Conservation (phyloP, 2,113 vertebrate species). For the Campylorhamphus procurvoides region DNA sequence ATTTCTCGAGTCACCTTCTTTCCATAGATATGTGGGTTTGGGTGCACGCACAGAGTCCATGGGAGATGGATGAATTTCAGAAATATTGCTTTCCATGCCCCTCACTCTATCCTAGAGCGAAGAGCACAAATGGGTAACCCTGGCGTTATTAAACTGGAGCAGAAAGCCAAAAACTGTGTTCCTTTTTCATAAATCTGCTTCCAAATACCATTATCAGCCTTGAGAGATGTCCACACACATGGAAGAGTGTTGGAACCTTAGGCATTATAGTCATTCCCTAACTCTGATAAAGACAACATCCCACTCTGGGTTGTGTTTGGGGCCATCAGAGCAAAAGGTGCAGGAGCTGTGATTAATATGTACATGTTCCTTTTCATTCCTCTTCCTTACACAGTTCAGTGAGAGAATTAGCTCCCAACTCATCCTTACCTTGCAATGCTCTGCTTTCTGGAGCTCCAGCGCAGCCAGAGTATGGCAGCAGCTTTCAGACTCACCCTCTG, state of each 20-base stretch:
- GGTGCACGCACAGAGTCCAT: not conserved
- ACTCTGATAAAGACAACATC: not conserved
- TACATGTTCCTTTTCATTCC: not conserved
- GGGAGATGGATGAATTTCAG: not conserved
- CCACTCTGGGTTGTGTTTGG: not conserved
- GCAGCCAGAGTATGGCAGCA: not conserved
- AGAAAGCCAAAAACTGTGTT: not conserved
- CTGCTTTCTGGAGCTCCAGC: not conserved
- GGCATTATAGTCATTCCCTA: not conserved
- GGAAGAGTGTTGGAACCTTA: not conserved
- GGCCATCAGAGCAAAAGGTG: not conserved
- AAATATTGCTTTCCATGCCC: not conserved
- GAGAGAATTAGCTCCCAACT: not conserved
- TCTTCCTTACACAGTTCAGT: not conserved
- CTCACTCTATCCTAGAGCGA: not conserved
- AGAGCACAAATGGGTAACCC: not conserved
- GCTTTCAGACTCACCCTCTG: not conserved
- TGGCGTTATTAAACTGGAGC: not conserved
- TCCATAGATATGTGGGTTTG: not conserved
- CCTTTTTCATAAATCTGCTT: not conserved
- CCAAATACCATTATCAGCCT: not conserved
- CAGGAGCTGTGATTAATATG: not conserved
- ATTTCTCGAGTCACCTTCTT: not conserved
- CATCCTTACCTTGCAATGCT: not conserved
- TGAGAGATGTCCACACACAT: not conserved